phyloP scores from a whole-genome alignment of 1,140 invertebrate genomes.

The Myzus persicae region DNA sequence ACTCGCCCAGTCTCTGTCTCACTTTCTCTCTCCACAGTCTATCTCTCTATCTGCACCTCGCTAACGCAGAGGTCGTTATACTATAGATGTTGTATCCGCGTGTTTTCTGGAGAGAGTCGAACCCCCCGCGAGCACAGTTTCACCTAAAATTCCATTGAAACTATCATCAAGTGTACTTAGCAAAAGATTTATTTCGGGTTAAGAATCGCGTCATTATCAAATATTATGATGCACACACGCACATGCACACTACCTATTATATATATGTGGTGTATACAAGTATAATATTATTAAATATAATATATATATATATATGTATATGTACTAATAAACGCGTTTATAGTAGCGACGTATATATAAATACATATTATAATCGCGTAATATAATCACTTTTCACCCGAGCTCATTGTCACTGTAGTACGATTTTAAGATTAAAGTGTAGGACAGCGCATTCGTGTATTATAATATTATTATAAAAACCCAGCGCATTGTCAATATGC shows the following conservation, averaged over 20 bases:
- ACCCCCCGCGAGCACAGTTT: neutral
- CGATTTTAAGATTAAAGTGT: neutral
- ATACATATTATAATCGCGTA: neutral
- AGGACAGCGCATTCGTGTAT: no score
- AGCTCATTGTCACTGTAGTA: neutral
- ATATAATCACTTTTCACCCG: neutral
- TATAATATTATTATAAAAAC: neutral
- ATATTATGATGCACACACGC: neutral
- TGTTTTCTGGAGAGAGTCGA: neutral
- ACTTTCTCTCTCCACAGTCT: no score
- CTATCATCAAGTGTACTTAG: conserved; percentile 14
- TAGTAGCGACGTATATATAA: neutral
- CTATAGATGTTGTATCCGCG: neutral
- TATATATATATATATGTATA: no score
- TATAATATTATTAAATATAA: neutral
- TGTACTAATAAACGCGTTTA: no score
- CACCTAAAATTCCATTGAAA: neutral
- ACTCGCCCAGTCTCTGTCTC: neutral
- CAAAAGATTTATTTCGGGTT: conserved; percentile 14
- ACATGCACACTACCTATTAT: no score
- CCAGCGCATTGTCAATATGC: neutral
- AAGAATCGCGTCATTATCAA: neutral
- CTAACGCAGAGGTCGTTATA: neutral
- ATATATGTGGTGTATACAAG: neutral
- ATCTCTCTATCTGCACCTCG: neutral